These are phyloP conservation scores for Leptinotarsa haldemani DNA, from an alignment of 2,888 invertebrate species.

Conservation along the genomic window DNA sequence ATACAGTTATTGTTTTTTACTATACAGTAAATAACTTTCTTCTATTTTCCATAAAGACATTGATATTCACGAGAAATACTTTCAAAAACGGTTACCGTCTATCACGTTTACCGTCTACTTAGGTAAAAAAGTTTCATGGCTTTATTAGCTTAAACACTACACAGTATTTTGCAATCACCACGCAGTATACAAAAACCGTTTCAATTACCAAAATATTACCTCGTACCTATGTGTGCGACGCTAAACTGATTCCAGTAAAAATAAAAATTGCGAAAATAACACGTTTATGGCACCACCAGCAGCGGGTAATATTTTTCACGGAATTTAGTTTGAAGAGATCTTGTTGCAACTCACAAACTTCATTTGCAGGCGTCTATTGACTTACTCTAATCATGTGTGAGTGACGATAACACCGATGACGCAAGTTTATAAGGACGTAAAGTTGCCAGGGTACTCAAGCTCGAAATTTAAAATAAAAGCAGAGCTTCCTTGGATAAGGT, in stretches of 20 bases:
- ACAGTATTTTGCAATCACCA: too few relatives aligned
- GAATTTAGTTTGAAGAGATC: not conserved
- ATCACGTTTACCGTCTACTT: too few relatives aligned
- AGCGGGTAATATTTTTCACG: not conserved
- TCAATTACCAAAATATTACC: not conserved
- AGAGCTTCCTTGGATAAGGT: not conserved
- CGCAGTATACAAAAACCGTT: too few relatives aligned
- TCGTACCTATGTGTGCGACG: not conserved
- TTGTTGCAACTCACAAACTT: not conserved
- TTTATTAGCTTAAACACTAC: too few relatives aligned
- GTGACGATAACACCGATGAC: not conserved
- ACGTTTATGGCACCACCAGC: not conserved
- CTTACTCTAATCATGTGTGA: slow-evolving; percentile 25
- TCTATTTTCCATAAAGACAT: too few relatives aligned
- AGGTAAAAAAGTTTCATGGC: too few relatives aligned
- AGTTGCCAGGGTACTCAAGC: slow-evolving; percentile 11
- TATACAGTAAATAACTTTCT: too few relatives aligned
- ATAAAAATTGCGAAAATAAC: not conserved
- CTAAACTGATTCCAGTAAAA: not conserved
- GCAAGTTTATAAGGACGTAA: slow-evolving; percentile 7
- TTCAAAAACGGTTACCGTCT: too few relatives aligned
- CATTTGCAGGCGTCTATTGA: slow-evolving; percentile 14
- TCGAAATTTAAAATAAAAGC: slow-evolving; percentile 19
- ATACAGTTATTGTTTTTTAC: too few relatives aligned
- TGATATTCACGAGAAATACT: too few relatives aligned